These are phyloP conservation scores for Malurus splendens DNA, from an alignment of 2,797 vertebrate genomes.

Conservation along the genomic window DNA sequence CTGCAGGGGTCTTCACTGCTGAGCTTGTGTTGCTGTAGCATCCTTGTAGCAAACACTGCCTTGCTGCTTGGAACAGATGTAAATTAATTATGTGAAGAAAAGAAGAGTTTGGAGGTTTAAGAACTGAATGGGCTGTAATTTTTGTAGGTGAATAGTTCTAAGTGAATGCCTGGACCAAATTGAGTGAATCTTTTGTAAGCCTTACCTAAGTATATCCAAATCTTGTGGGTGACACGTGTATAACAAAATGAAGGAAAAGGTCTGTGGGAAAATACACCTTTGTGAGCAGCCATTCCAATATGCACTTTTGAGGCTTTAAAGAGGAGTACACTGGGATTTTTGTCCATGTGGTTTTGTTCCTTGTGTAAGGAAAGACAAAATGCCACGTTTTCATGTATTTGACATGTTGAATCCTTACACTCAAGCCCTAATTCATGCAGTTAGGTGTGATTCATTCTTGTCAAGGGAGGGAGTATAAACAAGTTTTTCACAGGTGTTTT, in stretches of 20 bases:
- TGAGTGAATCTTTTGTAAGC: not conserved
- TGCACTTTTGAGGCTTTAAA: not conserved
- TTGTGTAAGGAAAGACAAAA: not conserved
- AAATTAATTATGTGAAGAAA: not conserved
- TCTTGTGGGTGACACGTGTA: not conserved
- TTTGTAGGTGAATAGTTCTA: not conserved
- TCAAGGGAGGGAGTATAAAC: not conserved
- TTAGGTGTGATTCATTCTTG: not conserved
- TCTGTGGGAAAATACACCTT: not conserved
- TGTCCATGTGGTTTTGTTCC: not conserved
- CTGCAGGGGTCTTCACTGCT: rapidly evolving
- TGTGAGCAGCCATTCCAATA: not conserved
- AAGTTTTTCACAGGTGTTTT: not conserved
- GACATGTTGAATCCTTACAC: not conserved
- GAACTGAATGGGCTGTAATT: not conserved
- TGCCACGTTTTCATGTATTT: not conserved
- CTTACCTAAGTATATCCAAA: not conserved
- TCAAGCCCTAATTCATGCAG: not conserved
- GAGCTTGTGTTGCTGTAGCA: not conserved
- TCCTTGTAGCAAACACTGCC: not conserved
- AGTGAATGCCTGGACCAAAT: not conserved
- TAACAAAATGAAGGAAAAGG: not conserved
- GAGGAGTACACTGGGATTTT: not conserved
- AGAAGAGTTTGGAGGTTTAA: not conserved
- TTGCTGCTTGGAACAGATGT: not conserved